phyloP scores from a whole-genome alignment of 2,113 vertebrate genomes.

The Procavia capensis region DNA sequence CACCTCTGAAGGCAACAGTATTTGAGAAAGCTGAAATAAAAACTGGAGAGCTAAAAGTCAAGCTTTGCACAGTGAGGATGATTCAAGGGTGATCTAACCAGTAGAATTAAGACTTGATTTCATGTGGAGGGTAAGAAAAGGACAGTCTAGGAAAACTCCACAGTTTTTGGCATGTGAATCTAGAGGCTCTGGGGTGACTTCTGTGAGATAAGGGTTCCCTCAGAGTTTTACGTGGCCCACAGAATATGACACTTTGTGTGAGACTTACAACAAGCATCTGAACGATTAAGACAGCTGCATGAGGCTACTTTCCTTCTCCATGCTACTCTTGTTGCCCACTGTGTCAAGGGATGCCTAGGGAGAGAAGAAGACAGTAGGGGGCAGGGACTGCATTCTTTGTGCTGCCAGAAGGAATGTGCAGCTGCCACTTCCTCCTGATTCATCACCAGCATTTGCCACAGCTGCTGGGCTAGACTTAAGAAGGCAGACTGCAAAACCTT shows the following conservation, averaged over 20 bases:
- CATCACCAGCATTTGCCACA: conserved; percentile 59
- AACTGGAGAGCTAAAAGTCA: background rate
- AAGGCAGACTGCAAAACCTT: conserved; percentile 38
- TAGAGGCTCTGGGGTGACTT: background rate
- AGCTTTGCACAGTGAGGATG: background rate
- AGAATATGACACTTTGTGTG: conserved; percentile 18
- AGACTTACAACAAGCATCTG: background rate
- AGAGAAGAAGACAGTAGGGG: background rate
- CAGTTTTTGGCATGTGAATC: background rate
- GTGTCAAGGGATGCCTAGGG: background rate
- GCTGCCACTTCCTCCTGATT: conserved; percentile 53
- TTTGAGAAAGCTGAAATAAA: conserved; percentile 23
- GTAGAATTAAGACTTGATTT: background rate
- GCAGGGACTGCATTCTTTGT: conserved; percentile 47
- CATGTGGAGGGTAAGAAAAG: background rate
- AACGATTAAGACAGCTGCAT: conserved; percentile 66
- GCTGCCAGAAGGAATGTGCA: conserved; percentile 50
- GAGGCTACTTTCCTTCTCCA: conserved; percentile 14
- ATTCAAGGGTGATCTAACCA: conserved; percentile 24
- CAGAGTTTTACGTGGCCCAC: background rate
- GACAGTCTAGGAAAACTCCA: background rate
- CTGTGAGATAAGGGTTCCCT: background rate
- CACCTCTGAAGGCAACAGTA: background rate
- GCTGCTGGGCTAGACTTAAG: conserved; percentile 62
- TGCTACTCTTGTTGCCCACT: background rate